Evolutionary conservation across 1,140 invertebrate species (phyloP), one percentile per base, ranked within the genome.

Genomic region (Drosophila dunni): DNA sequence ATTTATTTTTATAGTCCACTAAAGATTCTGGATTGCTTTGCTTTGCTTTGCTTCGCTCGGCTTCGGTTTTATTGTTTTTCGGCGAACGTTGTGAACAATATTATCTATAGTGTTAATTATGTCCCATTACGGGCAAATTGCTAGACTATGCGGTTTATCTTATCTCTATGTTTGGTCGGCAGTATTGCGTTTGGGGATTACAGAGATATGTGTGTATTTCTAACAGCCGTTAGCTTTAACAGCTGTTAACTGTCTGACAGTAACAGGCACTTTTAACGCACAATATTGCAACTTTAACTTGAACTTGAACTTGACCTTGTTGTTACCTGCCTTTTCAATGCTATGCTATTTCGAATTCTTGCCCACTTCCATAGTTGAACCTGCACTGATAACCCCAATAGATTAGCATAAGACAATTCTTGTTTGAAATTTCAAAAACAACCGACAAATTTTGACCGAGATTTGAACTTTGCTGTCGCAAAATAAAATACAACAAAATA

Each of bases 61-160:
- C 65, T 62, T 51, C n/a, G 34, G 44, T 57, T 62, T 56, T 62
- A 61, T 62, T 74, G 57, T 40, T 56, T 1, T 29, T 29, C 24
- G 24, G 48, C 13, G 24, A 53, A 9, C 51, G 9, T 29, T 13
- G 63, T 67, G 24, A 5, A 29, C 24, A 29, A 29, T 29, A 78
- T 81, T 75, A 74, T 82, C 62, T 78, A 33, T 42, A 48, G 62
- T 54, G 75, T 66, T 86, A 83, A 88, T 86, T 86, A 74, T 79
- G 82, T 70, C 72, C 64, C 62, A 88, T 86, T 88, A 77, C 60
- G 63, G 72, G 63, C 74, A 67, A 66, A 60, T 68, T 67, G 62
- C 54, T 50, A 24, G 63, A 54, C 53, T 34, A 17, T 15, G 57
- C 44, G 36, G 53, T 53, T 63, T 84, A 83, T 84, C 81, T 83